Conservation (phyloP, 2,113 vertebrate species). For the Hoplias malabaricus region DNA sequence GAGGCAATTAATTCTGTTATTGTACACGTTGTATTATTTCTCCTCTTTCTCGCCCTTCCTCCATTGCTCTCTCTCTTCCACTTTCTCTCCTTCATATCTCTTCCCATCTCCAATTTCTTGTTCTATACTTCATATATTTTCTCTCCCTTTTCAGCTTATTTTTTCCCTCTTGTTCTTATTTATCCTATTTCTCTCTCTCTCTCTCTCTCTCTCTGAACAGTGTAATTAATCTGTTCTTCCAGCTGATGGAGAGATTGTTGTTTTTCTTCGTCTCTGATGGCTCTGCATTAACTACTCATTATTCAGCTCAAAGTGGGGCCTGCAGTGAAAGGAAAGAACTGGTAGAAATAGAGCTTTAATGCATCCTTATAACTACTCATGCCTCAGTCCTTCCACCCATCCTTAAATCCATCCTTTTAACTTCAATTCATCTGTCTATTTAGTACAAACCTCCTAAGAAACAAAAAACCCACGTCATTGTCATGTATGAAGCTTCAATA, state of each 20-base stretch:
- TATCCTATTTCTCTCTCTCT: no score
- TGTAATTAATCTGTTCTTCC: slow-evolving; percentile 53
- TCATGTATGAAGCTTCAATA: no score
- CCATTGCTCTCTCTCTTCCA: neutral
- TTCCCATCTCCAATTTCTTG: no score
- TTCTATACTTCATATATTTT: no score
- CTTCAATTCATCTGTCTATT: neutral
- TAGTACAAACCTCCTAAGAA: neutral
- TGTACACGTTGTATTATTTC: neutral
- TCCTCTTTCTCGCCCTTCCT: neutral
- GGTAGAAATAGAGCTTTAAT: neutral
- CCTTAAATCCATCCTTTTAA: neutral
- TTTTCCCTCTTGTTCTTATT: no score
- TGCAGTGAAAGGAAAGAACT: neutral
- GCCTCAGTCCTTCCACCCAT: neutral
- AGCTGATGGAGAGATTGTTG: slow-evolving; percentile 61
- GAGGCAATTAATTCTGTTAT: neutral
- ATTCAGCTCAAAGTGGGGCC: slow-evolving; percentile 41
- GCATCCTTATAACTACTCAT: neutral
- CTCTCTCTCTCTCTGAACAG: slow-evolving; percentile 44
- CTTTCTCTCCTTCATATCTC: no score
- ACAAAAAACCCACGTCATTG: no score
- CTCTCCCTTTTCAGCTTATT: no score
- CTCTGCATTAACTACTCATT: slow-evolving; percentile 64
- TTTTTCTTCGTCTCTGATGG: slow-evolving; percentile 66